Base-by-base conservation (phyloP, 2,113 vertebrate genomes). In the Taurulus bubalis region DNA sequence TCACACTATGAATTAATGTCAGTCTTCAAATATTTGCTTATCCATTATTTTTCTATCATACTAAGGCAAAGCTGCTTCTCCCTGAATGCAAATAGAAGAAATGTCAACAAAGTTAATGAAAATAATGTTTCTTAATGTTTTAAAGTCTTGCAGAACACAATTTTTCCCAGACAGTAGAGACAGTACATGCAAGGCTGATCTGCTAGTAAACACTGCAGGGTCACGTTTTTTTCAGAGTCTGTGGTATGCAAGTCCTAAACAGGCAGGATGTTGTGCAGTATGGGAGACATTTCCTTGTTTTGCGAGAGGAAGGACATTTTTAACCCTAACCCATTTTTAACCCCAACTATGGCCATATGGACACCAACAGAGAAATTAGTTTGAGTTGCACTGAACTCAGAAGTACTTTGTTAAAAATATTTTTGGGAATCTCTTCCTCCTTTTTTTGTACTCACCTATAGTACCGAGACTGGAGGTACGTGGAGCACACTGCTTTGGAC, bases 401-500 rank as follows among this genome's bases (percentile, higher is more conserved):
- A 70, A 9, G 1, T 30, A 16, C 36, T 58, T 42, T 63, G 4
- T 62, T 26, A 8, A 59, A 64, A 71, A 34, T 0, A 42, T 42
- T 12, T 42, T 42, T 42, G 10, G 10, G 2, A 40, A 40, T 26
- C 5, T 32, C 4, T 32, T 2, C 8, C 10, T 40, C 20, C 34
- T 1, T 47, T n/a, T 26, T 42, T 71, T 83, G 63, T 62, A 91
- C 90, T 96, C 95, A 99, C 98, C 98, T 99, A 94, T 99, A 99
- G 95, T 99, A 99, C 87, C 98, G 97, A 82, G 98, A 99, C 85
- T 99, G 98, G 84, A 99, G 96, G 82, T 99, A 99, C 28, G 98
- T 99, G 75, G 98, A 99, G 94, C 98, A 99, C 85, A 99, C 97
- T 71, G 98, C 99, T 96, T 99, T 99, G 93, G 98, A 99, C 85